Percentiles rank a stretch among this genome's conserved stretches.
Evolutionary conservation across 2,888 invertebrate species (phyloP).

Genomic region (Argynnis bischoffii): DNA sequence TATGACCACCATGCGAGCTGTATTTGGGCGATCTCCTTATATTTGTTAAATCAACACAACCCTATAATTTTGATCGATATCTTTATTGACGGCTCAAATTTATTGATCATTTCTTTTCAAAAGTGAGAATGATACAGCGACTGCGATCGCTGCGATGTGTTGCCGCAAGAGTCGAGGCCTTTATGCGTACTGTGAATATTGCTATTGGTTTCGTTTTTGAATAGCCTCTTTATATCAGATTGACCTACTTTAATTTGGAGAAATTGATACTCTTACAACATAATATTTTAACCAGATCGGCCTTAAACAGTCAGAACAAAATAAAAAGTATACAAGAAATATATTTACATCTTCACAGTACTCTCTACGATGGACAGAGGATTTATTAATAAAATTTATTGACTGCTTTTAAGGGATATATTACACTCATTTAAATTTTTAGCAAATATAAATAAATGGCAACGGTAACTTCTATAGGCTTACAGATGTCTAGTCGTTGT

Average conservation of each 20-base stretch:
- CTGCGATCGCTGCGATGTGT: slow-evolving; percentile 65
- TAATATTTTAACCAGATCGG: slow-evolving; percentile 49
- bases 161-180: slow-evolving; percentile 60
- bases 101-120: slow-evolving; percentile 80
- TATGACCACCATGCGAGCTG: slow-evolving; percentile 70
- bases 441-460: slow-evolving; percentile 1
- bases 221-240: slow-evolving; percentile 77
- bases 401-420: no score
- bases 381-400: no score
- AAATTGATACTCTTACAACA: slow-evolving; percentile 69
- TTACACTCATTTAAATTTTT: no score
- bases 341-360: not conserved
- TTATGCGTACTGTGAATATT: slow-evolving; percentile 70
- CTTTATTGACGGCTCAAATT: slow-evolving; percentile 79
- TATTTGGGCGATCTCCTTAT: slow-evolving; percentile 69
- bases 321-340: not conserved
- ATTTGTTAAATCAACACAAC: slow-evolving; percentile 81
- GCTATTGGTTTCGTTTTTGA: slow-evolving; percentile 78
- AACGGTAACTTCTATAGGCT: slow-evolving; percentile 27
- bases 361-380: no score
- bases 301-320: slow-evolving; percentile 33
- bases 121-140: slow-evolving; percentile 73
- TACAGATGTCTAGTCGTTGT: slow-evolving; percentile 32
- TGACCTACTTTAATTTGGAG: slow-evolving; percentile 71
- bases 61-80: slow-evolving; percentile 83